phyloP scores from a whole-genome alignment of 2,113 vertebrate genomes.

The Phalacrocorax pelagicus region DNA sequence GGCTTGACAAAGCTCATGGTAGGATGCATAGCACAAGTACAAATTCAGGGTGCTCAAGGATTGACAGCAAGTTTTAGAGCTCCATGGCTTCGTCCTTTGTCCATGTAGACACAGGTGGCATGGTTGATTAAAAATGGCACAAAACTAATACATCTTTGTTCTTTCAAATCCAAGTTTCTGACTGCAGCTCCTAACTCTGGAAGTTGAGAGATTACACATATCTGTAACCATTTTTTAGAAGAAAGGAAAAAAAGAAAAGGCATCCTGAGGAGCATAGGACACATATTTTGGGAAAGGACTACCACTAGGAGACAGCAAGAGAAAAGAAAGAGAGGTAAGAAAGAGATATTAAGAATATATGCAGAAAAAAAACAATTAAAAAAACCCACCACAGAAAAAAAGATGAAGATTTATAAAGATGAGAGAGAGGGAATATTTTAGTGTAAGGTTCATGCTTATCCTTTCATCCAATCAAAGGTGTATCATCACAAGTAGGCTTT shows the following conservation, averaged over 20 bases:
- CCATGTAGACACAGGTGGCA: background rate
- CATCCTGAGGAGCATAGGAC: background rate
- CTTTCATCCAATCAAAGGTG: background rate
- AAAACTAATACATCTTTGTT: background rate
- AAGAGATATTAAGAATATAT: background rate
- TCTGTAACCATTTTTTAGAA: background rate
- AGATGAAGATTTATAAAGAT: background rate
- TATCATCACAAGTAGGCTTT: background rate
- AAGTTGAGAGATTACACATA: background rate
- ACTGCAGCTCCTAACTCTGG: background rate
- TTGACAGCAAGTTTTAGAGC: background rate
- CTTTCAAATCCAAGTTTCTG: background rate
- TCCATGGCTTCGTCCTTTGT: background rate
- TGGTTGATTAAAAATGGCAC: background rate
- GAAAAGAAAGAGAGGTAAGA: background rate
- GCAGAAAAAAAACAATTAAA: background rate
- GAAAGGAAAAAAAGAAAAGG: background rate
- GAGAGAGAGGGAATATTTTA: background rate
- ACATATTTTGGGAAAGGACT: background rate
- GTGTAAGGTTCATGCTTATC: background rate
- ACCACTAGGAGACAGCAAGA: background rate
- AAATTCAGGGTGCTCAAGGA: background rate
- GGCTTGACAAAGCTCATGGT: rapidly evolving
- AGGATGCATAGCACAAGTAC: background rate
- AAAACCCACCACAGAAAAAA: background rate